Conservation (phyloP, 1,140 invertebrate species). For the Tribolium madens region DNA sequence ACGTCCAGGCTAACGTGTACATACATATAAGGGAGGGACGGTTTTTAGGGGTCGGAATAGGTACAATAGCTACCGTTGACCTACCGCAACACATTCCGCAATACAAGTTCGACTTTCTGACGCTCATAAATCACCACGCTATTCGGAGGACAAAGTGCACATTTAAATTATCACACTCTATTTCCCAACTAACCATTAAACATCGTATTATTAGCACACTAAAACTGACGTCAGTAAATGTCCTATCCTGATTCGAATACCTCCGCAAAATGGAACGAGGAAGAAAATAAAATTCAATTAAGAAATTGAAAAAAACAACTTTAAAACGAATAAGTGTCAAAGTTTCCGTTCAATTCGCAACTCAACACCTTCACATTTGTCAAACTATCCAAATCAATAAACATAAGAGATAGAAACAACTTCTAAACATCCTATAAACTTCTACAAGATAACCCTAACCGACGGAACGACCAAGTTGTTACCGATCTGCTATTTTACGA, state of each 20-base stretch:
- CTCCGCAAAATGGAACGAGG: background rate
- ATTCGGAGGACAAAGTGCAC: conserved; percentile 38
- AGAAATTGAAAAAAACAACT: background rate
- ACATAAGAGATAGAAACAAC: conserved; percentile 26
- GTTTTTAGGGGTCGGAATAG: conserved; percentile 11
- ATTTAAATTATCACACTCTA: conserved; percentile 39
- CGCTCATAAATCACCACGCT: conserved; percentile 29
- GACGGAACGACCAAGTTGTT: conserved; percentile 3
- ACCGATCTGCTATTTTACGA: background rate
- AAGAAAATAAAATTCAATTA: background rate
- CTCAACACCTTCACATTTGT: conserved; percentile 10
- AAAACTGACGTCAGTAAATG: conserved; percentile 21
- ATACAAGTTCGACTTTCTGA: conserved; percentile 38
- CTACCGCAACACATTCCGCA: conserved; percentile 37
- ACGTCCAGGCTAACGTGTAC: background rate
- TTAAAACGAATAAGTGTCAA: background rate
- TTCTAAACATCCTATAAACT: conserved; percentile 16
- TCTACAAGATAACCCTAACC: conserved; percentile 16
- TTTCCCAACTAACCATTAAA: conserved; percentile 37
- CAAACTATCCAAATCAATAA: conserved; percentile 29
- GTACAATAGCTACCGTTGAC: conserved; percentile 32
- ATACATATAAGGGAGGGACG: background rate
- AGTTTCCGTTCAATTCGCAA: conserved; percentile 16
- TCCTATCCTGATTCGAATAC: background rate
- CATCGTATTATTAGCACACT: conserved; percentile 24